Evolutionary conservation across 2,113 vertebrate genomes (phyloP), one percentile per base, ranked within the genome.

Genomic region (Osmerus eperlanus): DNA sequence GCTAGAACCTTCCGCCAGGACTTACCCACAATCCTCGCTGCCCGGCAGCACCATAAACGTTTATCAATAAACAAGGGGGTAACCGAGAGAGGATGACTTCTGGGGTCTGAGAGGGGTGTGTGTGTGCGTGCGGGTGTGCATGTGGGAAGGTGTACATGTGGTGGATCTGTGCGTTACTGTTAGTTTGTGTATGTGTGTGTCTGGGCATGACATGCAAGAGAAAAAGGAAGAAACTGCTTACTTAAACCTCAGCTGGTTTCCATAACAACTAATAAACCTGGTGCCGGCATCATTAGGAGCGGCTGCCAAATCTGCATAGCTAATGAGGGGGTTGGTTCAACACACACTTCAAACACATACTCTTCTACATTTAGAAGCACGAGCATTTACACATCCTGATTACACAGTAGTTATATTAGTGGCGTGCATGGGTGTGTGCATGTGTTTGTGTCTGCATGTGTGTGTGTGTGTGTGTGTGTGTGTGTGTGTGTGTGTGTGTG

Each of bases 1-100:
- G 85, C 88, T 78, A 78, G 76, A 90, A 83, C 86, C 87, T 84
- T 83, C 90, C 84, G 11, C 85, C 71, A 83, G 81, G 86, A 86
- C 86, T 63, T 88, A 80, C 74, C 85, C 81, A 85, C 88, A 86
- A 87, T 86, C 87, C 86, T 79, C 84, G 68, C 81, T 81, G 71
- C 85, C 84, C 78, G 68, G 85, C 85, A 78, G 67, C 73, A 84
- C 86, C 80, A 81, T 87, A 89, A 91, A 84, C 72, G 82, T 86
- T 88, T 88, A 86, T 91, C 88, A 89, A 87, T 88, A 90, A 85
- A 80, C 87, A 72, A 68, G 54, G 76, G 76, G 71, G 15, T 19
- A 70, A 56, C 25, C 74, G 60, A 74, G 75, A 83, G 72, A 75
- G 73, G 65, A 81, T 63, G 82, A 85, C 75, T 81, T 72, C 72